phyloP scores from a whole-genome alignment of 2,797 vertebrate genomes.

The Halcyon smyrnensis region DNA sequence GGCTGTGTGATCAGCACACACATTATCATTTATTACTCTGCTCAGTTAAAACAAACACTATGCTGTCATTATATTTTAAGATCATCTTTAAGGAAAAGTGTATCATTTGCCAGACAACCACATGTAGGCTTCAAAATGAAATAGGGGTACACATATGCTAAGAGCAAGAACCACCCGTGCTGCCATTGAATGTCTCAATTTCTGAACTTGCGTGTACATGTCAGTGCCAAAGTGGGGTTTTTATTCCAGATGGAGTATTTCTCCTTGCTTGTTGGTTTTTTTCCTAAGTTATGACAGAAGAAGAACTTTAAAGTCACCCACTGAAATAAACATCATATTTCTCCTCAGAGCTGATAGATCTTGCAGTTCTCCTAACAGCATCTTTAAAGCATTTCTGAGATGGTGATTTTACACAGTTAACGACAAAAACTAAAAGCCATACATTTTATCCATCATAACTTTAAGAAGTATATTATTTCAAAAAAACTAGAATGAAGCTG shows the following conservation, averaged over 20 bases:
- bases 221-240: neutral
- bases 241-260: neutral
- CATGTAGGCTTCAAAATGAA: neutral
- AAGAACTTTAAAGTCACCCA: neutral
- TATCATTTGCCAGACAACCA: neutral
- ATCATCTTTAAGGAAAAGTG: neutral
- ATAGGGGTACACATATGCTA: rapidly evolving
- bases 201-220: neutral
- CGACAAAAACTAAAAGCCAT: neutral
- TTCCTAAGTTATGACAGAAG: neutral
- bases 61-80: neutral
- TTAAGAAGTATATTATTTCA: neutral
- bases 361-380: neutral
- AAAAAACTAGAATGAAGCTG: neutral
- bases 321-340: neutral
- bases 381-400: neutral
- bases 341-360: neutral
- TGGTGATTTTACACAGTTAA: neutral
- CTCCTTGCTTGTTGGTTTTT: neutral
- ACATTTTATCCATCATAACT: neutral
- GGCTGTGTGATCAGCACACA: neutral
- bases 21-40: neutral
- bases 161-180: neutral
- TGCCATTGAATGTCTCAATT: rapidly evolving
- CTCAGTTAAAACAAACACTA: neutral